phyloP scores from a whole-genome alignment of 1,140 invertebrate genomes.

The Drosophila grimshawi region DNA sequence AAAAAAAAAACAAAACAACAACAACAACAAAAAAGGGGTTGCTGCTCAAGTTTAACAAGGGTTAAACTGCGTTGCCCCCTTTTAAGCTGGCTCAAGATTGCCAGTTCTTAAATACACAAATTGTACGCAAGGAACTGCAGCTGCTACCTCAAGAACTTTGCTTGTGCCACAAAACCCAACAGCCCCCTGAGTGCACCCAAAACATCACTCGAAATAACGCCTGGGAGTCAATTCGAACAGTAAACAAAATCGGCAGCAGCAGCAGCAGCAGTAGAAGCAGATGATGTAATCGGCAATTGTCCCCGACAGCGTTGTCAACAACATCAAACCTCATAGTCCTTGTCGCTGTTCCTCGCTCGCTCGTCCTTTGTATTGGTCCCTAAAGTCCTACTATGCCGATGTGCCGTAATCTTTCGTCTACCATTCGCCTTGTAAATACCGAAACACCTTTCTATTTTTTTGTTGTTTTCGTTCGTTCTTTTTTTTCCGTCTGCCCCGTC shows the following conservation, averaged over 20 bases:
- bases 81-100: constrained; percentile 51
- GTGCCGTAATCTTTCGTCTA: constrained; percentile 70
- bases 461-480: neutral
- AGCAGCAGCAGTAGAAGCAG: constrained; percentile 34
- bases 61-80: constrained; percentile 67
- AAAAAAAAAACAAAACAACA: constrained; percentile 1
- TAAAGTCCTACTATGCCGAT: constrained; percentile 59
- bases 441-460: constrained; percentile 71
- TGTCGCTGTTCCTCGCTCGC: constrained; percentile 17
- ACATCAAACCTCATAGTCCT: constrained; percentile 44
- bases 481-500: neutral
- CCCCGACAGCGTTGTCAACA: constrained; percentile 41
- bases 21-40: constrained; percentile 44
- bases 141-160: constrained; percentile 28
- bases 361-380: constrained; percentile 37
- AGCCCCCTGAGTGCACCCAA: constrained; percentile 57
- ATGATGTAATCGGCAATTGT: constrained; percentile 59
- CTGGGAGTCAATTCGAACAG: constrained; percentile 40
- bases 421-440: constrained; percentile 53
- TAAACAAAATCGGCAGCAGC: neutral
- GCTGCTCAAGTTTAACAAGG: constrained; percentile 66
- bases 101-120: neutral
- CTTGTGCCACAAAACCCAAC: neutral
- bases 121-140: constrained; percentile 23
- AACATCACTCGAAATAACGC: constrained; percentile 61